phyloP scores from a whole-genome alignment of 2,797 vertebrate species.

The Pipistrellus nathusii region DNA sequence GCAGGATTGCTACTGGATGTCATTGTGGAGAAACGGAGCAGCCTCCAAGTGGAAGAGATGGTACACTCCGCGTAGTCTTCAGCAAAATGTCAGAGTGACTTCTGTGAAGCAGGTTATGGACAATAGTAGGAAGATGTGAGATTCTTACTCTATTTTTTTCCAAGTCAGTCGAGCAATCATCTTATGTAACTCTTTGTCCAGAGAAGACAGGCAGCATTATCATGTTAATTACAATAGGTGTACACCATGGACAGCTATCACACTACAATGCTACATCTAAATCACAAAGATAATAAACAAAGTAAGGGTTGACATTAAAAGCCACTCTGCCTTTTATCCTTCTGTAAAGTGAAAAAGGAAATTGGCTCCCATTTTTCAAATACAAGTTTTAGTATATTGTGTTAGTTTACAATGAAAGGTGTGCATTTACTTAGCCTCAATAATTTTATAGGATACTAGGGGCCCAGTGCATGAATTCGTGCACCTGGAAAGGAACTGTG shows the following conservation, averaged over 20 bases:
- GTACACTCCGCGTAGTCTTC: background rate
- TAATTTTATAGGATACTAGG: background rate
- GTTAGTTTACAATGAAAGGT: constrained; percentile 1
- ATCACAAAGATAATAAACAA: background rate
- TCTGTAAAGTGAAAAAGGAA: background rate
- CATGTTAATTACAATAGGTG: background rate
- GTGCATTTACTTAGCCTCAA: background rate
- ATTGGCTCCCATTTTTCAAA: background rate
- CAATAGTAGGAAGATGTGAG: background rate
- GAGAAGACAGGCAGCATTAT: constrained; percentile 35
- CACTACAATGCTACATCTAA: constrained; percentile 2
- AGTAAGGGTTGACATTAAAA: background rate
- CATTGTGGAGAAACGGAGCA: constrained; percentile 1
- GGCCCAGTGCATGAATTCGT: too few relatives aligned
- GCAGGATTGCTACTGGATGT: background rate
- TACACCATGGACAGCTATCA: background rate
- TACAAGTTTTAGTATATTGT: background rate
- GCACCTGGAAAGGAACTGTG: too few relatives aligned
- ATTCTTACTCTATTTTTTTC: constrained; percentile 8
- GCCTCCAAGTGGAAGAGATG: background rate
- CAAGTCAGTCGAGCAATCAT: background rate
- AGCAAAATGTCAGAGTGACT: constrained; percentile 56
- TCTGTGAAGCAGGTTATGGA: constrained; percentile 3
- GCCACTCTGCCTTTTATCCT: background rate
- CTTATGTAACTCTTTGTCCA: constrained; percentile 21